phyloP scores from a whole-genome alignment of 2,888 invertebrate genomes.

The Drosophila maculinotata region DNA sequence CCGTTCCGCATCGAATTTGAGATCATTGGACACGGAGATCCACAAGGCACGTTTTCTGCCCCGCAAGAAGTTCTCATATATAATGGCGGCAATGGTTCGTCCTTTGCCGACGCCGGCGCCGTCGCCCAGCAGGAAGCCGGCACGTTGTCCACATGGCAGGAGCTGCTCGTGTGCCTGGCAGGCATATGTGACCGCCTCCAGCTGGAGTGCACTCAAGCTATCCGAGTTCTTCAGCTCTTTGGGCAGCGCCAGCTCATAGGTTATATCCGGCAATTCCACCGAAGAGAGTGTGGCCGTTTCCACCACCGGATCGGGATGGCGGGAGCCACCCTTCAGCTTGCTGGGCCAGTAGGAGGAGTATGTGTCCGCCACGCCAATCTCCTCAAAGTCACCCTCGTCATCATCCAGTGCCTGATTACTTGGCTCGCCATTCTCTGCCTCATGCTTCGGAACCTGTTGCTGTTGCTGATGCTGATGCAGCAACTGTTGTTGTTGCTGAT shows the following conservation, averaged over 20 bases:
- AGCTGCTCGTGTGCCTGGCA: slow-evolving; percentile 97
- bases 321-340: slow-evolving; percentile 86
- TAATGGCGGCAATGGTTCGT: slow-evolving; percentile 98
- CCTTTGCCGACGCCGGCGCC: slow-evolving; percentile 99
- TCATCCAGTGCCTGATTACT: slow-evolving; percentile 86
- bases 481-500: no score
- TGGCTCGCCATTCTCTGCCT: no score
- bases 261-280: slow-evolving; percentile 96
- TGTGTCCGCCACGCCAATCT: slow-evolving; percentile 98
- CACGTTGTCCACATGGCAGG: slow-evolving; percentile 94
- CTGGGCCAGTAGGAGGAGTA: slow-evolving; percentile 99
- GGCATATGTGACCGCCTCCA: slow-evolving; percentile 98
- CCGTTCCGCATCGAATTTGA: slow-evolving; percentile 98
- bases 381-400: slow-evolving; percentile 96
- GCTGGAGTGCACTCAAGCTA: slow-evolving; percentile 95
- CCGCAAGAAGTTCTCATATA: slow-evolving; percentile 97
- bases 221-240: slow-evolving; percentile 92
- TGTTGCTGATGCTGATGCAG: no score
- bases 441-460: no score
- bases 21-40: slow-evolving; percentile 99
- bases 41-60: slow-evolving; percentile 97
- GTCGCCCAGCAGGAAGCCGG: slow-evolving; percentile 98
- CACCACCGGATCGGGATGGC: slow-evolving; percentile 99
- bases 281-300: slow-evolving; percentile 99
- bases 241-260: slow-evolving; percentile 93